A percentile compares a stretch with the other conserved stretches of the same genome.
Evolutionary conservation across 2,797 vertebrate genomes (phyloP).

Genomic region (Diglossa cyanea): DNA sequence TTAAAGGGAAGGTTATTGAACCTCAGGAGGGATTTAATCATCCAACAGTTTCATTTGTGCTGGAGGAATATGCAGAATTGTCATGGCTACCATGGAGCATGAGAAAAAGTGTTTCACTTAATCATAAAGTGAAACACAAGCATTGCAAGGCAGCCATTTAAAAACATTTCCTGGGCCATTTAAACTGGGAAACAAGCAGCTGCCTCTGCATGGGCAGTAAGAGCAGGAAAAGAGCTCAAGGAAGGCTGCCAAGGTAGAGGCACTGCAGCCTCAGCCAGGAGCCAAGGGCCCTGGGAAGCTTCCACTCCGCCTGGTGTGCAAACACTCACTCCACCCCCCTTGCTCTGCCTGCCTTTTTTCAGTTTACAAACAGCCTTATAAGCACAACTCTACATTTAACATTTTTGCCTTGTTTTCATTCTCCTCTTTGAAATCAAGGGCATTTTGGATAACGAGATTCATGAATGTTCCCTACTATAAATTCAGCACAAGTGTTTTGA

Average conservation of each 20-base stretch:
- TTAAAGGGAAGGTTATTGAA: background rate
- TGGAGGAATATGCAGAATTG: background rate
- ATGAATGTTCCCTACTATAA: background rate
- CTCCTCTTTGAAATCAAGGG: background rate
- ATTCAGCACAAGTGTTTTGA: slow-evolving; percentile 12
- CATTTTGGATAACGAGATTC: background rate
- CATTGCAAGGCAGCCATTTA: background rate
- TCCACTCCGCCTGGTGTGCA: background rate
- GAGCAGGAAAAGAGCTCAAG: background rate
- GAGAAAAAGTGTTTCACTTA: background rate
- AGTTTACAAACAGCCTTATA: background rate
- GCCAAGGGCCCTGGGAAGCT: background rate
- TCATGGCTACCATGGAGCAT: background rate
- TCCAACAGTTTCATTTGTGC: background rate
- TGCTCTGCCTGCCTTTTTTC: background rate
- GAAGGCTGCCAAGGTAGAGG: background rate
- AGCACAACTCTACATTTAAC: background rate
- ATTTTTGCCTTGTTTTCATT: background rate
- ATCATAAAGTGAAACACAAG: background rate
- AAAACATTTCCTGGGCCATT: background rate
- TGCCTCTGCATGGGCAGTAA: background rate
- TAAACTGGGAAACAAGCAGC: background rate
- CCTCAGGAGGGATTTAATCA: background rate
- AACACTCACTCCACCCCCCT: background rate
- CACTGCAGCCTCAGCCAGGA: background rate